These are phyloP conservation scores for Stigmatopora argus DNA, from an alignment of 2,113 vertebrate genomes.

Conservation along the genomic window DNA sequence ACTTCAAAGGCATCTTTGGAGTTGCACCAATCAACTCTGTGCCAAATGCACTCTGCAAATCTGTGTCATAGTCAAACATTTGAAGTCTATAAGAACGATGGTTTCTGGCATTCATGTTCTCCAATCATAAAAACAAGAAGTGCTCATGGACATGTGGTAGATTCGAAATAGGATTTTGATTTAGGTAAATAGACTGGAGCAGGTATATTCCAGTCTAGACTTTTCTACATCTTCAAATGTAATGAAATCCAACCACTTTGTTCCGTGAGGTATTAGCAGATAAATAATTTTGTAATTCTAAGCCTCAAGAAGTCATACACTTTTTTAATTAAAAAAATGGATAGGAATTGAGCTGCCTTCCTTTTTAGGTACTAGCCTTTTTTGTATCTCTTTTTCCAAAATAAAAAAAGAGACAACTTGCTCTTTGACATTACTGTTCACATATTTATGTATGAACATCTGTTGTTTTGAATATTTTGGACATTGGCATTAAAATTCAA, in stretches of 20 bases:
- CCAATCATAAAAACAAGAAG: conserved; percentile 15
- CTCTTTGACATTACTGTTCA: conserved; percentile 43
- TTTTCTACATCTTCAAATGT: neutral
- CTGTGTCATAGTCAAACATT: too few species aligned
- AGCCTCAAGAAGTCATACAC: too few species aligned
- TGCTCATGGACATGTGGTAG: conserved; percentile 27
- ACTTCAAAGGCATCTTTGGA: too few species aligned
- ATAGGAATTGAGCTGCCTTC: too few species aligned
- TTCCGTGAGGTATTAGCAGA: conserved; percentile 4
- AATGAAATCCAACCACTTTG: neutral
- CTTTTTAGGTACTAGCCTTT: too few species aligned
- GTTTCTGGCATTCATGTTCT: conserved; percentile 4
- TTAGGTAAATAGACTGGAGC: conserved; percentile 12
- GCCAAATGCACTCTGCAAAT: too few species aligned
- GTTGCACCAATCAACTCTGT: too few species aligned
- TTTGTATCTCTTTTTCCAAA: neutral
- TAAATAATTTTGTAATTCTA: neutral
- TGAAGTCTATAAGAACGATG: conserved; percentile 11
- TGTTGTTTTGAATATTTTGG: conserved; percentile 55
- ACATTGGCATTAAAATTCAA: conserved; percentile 29
- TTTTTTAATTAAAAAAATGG: too few species aligned
- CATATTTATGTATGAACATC: conserved; percentile 67
- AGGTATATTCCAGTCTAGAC: neutral
- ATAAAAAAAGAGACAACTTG: conserved; percentile 26
- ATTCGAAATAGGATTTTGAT: conserved; percentile 17